These are phyloP conservation scores for Invenusta paracnida DNA, from an alignment of 2,888 invertebrate genomes.

Conservation along the genomic window DNA sequence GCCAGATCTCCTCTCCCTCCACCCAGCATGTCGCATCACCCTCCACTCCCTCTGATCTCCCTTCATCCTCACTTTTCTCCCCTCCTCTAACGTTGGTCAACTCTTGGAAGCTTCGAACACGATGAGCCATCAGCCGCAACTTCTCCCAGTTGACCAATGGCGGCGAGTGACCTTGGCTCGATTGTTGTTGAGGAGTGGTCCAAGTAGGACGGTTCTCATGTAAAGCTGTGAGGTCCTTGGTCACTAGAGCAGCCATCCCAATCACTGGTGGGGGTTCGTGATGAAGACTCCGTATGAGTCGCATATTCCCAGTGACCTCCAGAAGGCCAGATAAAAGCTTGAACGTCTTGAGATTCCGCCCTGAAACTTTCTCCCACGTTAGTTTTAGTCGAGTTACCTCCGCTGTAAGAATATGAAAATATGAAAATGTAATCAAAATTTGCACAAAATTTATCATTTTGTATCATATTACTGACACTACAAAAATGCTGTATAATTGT, in stretches of 20 bases:
- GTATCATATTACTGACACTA: too few relatives aligned
- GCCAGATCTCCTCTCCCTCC: not conserved
- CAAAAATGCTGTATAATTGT: too few relatives aligned
- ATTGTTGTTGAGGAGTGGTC: not conserved
- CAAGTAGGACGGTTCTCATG: conserved; percentile 19
- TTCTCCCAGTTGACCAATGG: conserved; percentile 27
- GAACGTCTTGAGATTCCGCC: conserved; percentile 7
- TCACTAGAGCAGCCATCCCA: conserved; percentile 15
- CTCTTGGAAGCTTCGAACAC: not conserved
- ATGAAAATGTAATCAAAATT: not conserved
- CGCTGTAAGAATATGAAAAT: not conserved
- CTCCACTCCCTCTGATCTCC: too few relatives aligned
- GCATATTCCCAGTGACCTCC: conserved; percentile 34
- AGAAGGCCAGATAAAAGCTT: not conserved
- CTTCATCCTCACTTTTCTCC: too few relatives aligned
- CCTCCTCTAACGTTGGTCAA: too few relatives aligned
- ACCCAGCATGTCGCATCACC: too few relatives aligned
- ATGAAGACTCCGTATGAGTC: conserved; percentile 33
- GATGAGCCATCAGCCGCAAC: conserved; percentile 27
- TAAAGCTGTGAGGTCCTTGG: conserved; percentile 30
- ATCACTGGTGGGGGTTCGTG: conserved; percentile 5
- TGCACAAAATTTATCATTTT: too few relatives aligned
- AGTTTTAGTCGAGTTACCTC: conserved; percentile 2
- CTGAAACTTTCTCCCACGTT: conserved; percentile 31
- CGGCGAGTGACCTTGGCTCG: too few relatives aligned